phyloP scores from a whole-genome alignment of 30 jellyfish, hydroid and myxozoan genomes.

The Aurelia aurita region DNA sequence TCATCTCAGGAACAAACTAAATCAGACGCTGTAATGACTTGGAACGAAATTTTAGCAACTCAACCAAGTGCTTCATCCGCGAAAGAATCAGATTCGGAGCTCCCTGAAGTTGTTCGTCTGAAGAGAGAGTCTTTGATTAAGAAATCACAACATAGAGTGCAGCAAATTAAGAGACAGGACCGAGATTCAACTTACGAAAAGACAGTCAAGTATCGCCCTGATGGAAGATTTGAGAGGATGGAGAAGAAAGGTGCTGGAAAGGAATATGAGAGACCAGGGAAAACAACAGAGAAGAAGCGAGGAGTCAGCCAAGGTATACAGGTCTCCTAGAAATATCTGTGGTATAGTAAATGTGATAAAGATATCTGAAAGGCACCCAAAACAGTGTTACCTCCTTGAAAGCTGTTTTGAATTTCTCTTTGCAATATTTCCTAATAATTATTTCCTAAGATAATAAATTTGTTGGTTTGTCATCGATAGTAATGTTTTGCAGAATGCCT shows the following conservation, averaged over 20 bases:
- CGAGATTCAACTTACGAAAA: background rate
- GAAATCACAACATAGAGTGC: slow-evolving; percentile 43
- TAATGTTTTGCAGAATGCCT: too few species aligned
- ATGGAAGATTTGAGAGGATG: slow-evolving; percentile 23
- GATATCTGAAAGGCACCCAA: background rate
- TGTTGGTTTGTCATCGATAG: too few species aligned
- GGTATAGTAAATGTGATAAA: background rate
- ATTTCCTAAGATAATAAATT: too few species aligned
- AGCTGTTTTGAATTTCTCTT: too few species aligned
- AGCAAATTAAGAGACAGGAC: slow-evolving; percentile 18
- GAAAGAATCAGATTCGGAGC: slow-evolving; percentile 51
- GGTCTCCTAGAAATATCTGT: background rate
- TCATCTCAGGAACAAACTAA: background rate
- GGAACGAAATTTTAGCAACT: slow-evolving; percentile 40
- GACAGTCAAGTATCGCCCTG: slow-evolving; percentile 26
- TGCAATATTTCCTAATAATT: too few species aligned
- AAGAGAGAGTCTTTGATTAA: slow-evolving; percentile 17
- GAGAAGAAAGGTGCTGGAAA: slow-evolving; percentile 7
- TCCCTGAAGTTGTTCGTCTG: slow-evolving; percentile 19
- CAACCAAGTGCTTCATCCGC: slow-evolving; percentile 42
- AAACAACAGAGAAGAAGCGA: background rate
- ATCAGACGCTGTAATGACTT: background rate
- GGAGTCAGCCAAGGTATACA: background rate
- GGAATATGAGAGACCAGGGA: slow-evolving; percentile 14
- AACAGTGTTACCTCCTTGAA: too few species aligned